These are phyloP conservation scores for Xiphydria camelus DNA, from an alignment of 2,888 invertebrate genomes.

Conservation along the genomic window DNA sequence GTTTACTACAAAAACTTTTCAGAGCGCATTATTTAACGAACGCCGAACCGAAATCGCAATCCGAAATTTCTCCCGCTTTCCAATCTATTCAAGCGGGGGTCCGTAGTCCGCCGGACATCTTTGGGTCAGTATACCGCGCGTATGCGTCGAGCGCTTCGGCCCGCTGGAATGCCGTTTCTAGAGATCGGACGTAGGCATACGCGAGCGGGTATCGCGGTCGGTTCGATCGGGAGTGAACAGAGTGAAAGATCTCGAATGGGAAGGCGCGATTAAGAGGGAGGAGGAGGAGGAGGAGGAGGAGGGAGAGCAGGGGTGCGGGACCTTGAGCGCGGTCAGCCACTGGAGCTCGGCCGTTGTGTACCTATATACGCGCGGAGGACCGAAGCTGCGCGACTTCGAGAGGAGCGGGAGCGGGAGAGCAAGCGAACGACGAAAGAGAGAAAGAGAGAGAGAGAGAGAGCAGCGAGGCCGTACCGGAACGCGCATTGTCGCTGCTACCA, in stretches of 20 bases:
- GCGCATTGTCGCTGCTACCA: conserved; percentile 43
- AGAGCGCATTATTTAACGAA: too few species aligned
- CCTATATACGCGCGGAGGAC: background rate
- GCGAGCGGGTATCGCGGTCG: conserved; percentile 27
- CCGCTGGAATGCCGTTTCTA: conserved; percentile 32
- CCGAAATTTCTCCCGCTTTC: too few species aligned
- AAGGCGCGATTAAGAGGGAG: conserved; percentile 40
- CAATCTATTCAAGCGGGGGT: too few species aligned
- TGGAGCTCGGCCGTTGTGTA: conserved; percentile 27
- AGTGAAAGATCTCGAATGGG: conserved; percentile 50
- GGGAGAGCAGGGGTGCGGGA: conserved; percentile 36
- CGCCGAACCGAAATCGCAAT: too few species aligned
- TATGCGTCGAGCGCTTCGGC: conserved; percentile 18
- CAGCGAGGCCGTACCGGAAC: conserved; percentile 19
- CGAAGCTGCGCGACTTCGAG: conserved; percentile 12
- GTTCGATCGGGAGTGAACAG: conserved; percentile 41
- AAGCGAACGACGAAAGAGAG: conserved; percentile 11
- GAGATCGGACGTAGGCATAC: conserved; percentile 8
- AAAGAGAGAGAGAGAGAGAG: conserved; percentile 17
- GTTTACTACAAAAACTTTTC: too few species aligned
- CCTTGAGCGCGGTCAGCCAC: conserved; percentile 57
- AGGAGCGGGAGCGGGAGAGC: background rate
- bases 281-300: background rate
- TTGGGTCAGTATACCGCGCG: conserved; percentile 44
- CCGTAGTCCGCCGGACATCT: conserved; percentile 34